These are phyloP conservation scores for Nesidiocoris tenuis DNA, from an alignment of 2,888 invertebrate species.

Conservation along the genomic window DNA sequence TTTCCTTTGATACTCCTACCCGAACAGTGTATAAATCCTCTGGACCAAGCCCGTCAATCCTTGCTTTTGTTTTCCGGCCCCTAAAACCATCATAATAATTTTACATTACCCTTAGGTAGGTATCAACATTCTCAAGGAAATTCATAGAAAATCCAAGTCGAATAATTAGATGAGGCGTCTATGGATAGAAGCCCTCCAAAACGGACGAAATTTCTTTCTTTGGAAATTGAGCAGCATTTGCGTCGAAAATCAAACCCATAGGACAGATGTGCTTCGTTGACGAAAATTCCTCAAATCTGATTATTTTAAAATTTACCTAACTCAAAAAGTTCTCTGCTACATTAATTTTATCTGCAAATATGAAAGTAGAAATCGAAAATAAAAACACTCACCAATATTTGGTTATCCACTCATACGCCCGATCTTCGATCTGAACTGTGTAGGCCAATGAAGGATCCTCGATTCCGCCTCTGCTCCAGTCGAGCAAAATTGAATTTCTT, in stretches of 20 bases:
- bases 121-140: no score
- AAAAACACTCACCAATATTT: conserved; percentile 37
- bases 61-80: conserved; percentile 41
- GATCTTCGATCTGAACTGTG: conserved; percentile 36
- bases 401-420: conserved; percentile 30
- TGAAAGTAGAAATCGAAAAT: not conserved
- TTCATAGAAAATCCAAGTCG: no score
- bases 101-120: no score
- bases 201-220: not conserved
- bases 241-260: no score
- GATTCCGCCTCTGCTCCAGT: conserved; percentile 19
- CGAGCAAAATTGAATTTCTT: conserved; percentile 27
- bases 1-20: conserved; percentile 26
- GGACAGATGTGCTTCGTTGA: no score
- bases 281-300: no score
- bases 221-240: not conserved
- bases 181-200: no score
- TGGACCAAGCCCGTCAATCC: conserved; percentile 42
- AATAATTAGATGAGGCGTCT: no score
- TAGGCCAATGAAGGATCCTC: conserved; percentile 7
- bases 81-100: conserved; percentile 13
- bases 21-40: conserved; percentile 44
- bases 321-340: no score
- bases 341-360: no score
- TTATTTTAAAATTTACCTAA: no score